phyloP scores from a whole-genome alignment of 2,888 invertebrate species.

The Conistra vaccinii region DNA sequence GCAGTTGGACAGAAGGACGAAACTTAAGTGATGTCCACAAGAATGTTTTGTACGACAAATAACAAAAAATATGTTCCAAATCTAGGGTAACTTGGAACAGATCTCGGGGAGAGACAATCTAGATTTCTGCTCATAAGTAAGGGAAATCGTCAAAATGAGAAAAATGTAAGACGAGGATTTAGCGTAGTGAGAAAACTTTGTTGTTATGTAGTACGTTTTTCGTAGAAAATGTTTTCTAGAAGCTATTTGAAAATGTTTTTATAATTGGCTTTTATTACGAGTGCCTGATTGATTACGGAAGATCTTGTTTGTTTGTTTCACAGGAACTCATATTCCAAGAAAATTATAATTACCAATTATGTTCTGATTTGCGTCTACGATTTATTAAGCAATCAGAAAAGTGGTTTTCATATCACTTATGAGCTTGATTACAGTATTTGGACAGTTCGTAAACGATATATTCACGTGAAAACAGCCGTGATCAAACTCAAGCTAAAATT shows the following conservation, averaged over 20 bases:
- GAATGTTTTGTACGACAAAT: conserved; percentile 38
- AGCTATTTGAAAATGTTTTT: background rate
- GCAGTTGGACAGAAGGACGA: conserved; percentile 4
- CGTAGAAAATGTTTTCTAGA: background rate
- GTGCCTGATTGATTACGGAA: background rate
- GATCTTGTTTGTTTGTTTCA: background rate
- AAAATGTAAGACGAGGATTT: conserved; percentile 34
- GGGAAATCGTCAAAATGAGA: conserved; percentile 43
- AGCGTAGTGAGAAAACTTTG: conserved; percentile 24
- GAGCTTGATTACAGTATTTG: background rate
- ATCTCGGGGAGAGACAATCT: conserved; percentile 34
- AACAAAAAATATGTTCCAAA: conserved; percentile 51
- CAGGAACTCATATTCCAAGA: background rate
- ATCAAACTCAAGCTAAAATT: background rate
- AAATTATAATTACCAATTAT: background rate
- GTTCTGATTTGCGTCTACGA: background rate
- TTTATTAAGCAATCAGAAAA: background rate
- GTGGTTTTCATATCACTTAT: background rate
- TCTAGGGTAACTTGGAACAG: conserved; percentile 37
- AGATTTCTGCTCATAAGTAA: conserved; percentile 39
- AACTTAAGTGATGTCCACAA: conserved; percentile 36
- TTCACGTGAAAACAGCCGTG: background rate
- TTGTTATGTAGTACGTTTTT: conserved; percentile 19
- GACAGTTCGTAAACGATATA: background rate
- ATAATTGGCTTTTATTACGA: background rate